phyloP scores from a whole-genome alignment of 2,113 vertebrate species.

The Camelus dromedarius region DNA sequence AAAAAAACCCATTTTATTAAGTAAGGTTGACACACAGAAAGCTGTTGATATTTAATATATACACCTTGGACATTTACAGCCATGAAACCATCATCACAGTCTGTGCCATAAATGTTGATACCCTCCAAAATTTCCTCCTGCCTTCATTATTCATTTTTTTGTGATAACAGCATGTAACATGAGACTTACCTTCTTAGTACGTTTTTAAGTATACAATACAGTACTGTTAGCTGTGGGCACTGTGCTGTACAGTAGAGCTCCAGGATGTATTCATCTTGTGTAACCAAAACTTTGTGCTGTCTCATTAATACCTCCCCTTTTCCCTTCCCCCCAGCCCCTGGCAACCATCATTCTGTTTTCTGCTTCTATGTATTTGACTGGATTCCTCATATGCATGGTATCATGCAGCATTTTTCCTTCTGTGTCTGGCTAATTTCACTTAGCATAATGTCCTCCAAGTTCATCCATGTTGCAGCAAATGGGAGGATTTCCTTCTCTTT shows the following conservation, averaged over 20 bases:
- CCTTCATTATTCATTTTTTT: background rate
- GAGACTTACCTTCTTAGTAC: background rate
- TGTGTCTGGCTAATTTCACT: background rate
- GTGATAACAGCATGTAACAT: background rate
- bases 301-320: background rate
- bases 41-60: too few species aligned
- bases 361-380: background rate
- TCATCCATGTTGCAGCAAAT: background rate
- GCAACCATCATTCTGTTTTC: background rate
- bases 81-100: background rate
- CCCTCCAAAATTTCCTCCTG: background rate
- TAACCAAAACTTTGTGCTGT: background rate
- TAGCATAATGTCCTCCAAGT: background rate
- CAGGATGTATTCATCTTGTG: background rate
- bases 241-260: background rate
- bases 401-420: background rate
- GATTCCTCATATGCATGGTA: background rate
- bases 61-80: background rate
- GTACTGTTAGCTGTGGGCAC: background rate
- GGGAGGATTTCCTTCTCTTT: background rate
- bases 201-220: background rate
- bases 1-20: background rate
- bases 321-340: background rate
- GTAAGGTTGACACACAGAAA: too few species aligned
- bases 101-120: background rate